A percentile compares a stretch with the other conserved stretches of the same genome.
Conservation (phyloP, 2,888 invertebrate genomes). For the Zaprionus bogoriensis region DNA sequence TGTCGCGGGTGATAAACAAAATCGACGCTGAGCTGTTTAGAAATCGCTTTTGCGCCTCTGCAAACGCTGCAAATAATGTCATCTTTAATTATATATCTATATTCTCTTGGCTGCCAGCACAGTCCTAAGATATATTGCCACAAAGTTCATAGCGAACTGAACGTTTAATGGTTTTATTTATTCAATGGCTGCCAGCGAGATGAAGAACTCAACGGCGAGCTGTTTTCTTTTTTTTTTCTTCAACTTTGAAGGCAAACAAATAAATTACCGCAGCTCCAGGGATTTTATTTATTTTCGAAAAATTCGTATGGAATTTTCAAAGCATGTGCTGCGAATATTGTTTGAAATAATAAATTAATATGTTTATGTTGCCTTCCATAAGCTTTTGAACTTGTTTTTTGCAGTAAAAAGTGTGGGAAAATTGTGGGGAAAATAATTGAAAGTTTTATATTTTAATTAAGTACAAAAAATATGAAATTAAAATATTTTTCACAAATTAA, state of each 20-base stretch:
- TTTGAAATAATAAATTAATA: conserved; percentile 11
- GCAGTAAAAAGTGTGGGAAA: neutral
- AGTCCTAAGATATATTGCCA: conserved; percentile 5
- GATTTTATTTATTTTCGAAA: conserved; percentile 3
- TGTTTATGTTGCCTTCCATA: neutral
- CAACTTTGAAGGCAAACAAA: conserved; percentile 25
- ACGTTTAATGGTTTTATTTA: conserved; percentile 25
- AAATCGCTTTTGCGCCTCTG: conserved; percentile 25
- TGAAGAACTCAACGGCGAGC: conserved; percentile 16
- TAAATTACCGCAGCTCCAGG: conserved; percentile 4
- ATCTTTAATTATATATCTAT: conserved; percentile 41
- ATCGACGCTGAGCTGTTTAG: conserved; percentile 34
- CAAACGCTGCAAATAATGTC: conserved; percentile 48
- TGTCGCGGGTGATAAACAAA: conserved; percentile 34
- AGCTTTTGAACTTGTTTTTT: neutral
- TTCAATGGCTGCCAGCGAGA: conserved; percentile 17
- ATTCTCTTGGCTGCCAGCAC: conserved; percentile 12
- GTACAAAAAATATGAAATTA: no score
- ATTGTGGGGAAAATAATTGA: neutral
- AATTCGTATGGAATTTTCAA: neutral
- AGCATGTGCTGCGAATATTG: conserved; percentile 1
- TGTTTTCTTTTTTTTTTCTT: no score
- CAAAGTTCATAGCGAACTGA: conserved; percentile 19
- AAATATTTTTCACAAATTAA: neutral
- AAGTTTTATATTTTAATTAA: no score